Conservation (phyloP, 2,113 vertebrate species). For the Phalacrocorax carbo region DNA sequence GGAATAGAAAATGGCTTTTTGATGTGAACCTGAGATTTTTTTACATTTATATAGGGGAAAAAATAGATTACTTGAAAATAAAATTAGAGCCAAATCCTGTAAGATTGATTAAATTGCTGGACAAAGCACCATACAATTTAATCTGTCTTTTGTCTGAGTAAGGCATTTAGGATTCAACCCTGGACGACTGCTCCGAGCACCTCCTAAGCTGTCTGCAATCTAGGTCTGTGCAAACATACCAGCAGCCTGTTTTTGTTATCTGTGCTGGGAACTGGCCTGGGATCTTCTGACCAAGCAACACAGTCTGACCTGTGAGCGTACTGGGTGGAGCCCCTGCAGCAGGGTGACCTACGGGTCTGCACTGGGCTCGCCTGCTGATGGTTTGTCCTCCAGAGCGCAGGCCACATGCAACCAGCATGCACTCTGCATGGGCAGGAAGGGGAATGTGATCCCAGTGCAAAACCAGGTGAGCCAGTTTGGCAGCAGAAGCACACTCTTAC, state of each 20-base stretch:
- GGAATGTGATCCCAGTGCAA: neutral
- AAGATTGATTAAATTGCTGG: neutral
- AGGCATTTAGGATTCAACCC: neutral
- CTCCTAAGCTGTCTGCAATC: neutral
- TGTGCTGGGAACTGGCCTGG: neutral
- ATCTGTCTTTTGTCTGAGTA: neutral
- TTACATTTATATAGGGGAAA: neutral
- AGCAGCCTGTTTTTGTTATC: neutral
- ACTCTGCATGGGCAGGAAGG: neutral
- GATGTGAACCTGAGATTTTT: neutral
- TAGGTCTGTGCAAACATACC: neutral
- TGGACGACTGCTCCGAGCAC: rapidly evolving
- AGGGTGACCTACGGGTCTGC: neutral
- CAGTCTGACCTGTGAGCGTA: rapidly evolving
- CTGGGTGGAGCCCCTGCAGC: neutral
- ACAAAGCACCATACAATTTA: neutral
- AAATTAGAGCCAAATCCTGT: neutral
- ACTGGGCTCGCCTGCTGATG: neutral
- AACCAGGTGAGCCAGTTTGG: neutral
- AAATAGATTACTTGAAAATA: neutral
- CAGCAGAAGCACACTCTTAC: neutral
- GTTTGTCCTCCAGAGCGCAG: rapidly evolving
- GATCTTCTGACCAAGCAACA: neutral
- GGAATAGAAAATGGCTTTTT: neutral
- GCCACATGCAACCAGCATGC: rapidly evolving